Evolutionary conservation across 2,113 vertebrate genomes (phyloP).

Genomic region (Calidris pygmaea): DNA sequence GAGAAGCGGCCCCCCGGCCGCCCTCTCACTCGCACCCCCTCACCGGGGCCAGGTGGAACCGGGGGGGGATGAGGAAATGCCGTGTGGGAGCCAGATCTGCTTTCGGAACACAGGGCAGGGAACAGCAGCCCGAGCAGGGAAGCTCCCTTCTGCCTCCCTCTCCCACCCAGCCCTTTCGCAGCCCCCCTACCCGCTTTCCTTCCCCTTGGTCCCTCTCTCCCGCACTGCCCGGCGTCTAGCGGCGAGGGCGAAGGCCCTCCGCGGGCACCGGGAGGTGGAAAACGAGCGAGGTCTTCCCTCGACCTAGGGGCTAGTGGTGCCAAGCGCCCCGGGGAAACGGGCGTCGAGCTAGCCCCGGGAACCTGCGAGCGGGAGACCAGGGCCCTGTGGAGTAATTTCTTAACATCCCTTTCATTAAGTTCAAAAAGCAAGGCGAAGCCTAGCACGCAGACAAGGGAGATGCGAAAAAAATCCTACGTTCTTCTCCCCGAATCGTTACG

Average conservation of each 20-base stretch:
- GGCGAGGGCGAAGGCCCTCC: neutral
- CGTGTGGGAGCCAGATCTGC: neutral
- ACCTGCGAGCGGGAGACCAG: fast-evolving
- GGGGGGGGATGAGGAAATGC: neutral
- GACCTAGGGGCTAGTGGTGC: neutral
- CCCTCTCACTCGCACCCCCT: neutral
- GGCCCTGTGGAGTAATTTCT: neutral
- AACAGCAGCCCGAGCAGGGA: neutral
- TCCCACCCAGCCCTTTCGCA: neutral
- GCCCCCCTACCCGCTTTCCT: fast-evolving
- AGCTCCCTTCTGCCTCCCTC: too few relatives aligned
- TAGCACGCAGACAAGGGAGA: neutral
- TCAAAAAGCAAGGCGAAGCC: neutral
- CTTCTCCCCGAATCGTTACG: neutral
- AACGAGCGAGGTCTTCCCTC: neutral
- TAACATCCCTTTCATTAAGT: neutral
- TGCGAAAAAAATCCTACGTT: neutral
- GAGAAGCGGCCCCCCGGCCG: neutral
- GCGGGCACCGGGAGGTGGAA: neutral
- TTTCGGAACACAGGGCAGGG: neutral
- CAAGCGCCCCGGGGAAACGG: neutral
- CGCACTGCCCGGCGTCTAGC: neutral
- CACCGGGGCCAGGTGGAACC: constrained; percentile 8
- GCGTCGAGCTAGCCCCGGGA: neutral
- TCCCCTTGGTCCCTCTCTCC: neutral